Evolutionary conservation across 2,797 vertebrate genomes (phyloP), one percentile per base, ranked within the genome.

Genomic region (Pelochelys cantorii): DNA sequence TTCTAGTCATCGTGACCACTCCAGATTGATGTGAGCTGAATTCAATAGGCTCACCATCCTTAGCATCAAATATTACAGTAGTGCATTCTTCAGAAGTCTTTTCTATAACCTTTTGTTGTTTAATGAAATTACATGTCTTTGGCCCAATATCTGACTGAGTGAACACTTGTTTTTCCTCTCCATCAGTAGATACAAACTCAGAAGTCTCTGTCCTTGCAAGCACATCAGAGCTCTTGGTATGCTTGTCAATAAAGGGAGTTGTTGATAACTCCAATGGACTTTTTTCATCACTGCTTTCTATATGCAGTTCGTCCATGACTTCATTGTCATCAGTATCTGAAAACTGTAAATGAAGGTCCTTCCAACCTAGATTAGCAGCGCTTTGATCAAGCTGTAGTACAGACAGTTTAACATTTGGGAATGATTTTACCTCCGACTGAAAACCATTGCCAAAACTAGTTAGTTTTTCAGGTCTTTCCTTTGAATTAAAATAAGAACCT

Each of bases 1-100:
- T 97, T 96, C 59, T 97, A 92, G 97, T 96, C 85, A 97, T 96
- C 62, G 97, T 96, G 92, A 97, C 95, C 92, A 96, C 88, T 83
- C 97, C 94, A 42, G 97, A 97, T 93, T 98, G 98, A 93, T 98
- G 98, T 87, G 98, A 97, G 93, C 98, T 98, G 83, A 99, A 98
- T 96, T 99, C 98, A 94, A 99, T 98, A 12, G 98, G 98, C 86
- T 99, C 98, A 27, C 98, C 98, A 65, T 99, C 98, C 94, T 98
- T 98, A 6, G 98, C 98, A 93, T 99, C 98, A 82, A 98, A 99
- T 97, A 99, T 97, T 31, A 98, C 97, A 0, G 97, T 97, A 56
- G 98, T 95, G 84, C 98, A 98, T 95, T 99, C 99, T 94, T 99
- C 98, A 14, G 99, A 99, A 77, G 98, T 98, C 92, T 98, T 98